A percentile compares a stretch with the other conserved stretches of the same genome.
Evolutionary conservation across 92 coral and sea anemone genomes (phyloP).

Genomic region (Epizoanthus scotinus): DNA sequence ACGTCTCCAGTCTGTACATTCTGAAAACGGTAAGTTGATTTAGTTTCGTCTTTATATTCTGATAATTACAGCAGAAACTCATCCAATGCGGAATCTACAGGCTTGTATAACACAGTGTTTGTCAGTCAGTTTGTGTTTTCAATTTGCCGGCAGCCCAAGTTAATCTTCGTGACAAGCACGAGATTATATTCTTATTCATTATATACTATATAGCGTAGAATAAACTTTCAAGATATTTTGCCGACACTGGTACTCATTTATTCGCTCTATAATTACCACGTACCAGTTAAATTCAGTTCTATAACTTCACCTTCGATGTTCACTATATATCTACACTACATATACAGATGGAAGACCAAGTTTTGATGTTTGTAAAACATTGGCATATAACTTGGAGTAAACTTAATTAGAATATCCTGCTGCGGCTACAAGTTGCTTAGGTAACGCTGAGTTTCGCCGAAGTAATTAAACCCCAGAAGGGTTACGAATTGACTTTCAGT

Average conservation of each 20-base stretch:
- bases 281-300: no score
- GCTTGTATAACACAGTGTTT: neutral
- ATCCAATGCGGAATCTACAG: neutral
- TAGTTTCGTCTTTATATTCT: slow-evolving; percentile 1
- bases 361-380: no score
- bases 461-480: no score
- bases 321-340: no score
- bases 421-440: no score
- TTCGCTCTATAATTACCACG: neutral
- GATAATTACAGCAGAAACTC: slow-evolving; percentile 1
- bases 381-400: no score
- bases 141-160: slow-evolving; percentile 8
- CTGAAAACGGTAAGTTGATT: slow-evolving; percentile 50
- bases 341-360: no score
- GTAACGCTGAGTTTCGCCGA: no score
- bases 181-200: neutral
- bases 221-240: neutral
- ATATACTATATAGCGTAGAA: neutral
- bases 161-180: slow-evolving; percentile 5
- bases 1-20: slow-evolving; percentile 48
- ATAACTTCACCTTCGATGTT: no score
- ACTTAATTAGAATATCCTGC: no score
- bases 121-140: neutral
- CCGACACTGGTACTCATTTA: neutral
- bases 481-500: no score